Conservation (phyloP, 1,140 invertebrate species). For the Campoletis sonorensis region DNA sequence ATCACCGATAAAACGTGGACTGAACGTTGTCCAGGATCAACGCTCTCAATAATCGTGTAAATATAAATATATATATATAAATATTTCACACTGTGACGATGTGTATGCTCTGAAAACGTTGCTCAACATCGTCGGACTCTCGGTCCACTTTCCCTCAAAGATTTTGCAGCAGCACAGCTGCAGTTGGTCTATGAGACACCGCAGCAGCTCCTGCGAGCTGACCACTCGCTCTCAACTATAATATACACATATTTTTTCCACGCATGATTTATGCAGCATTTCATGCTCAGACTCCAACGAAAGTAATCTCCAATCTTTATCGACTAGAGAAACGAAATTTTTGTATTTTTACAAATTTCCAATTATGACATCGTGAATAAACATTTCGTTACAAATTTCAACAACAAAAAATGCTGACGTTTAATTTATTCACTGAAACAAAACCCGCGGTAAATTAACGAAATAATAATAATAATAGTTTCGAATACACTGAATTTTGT, state of each 20-base stretch:
- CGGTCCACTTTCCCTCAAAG: constrained; percentile 72
- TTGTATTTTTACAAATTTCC: neutral
- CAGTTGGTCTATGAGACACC: constrained; percentile 5
- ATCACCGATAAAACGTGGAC: constrained; percentile 58
- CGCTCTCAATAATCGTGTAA: neutral
- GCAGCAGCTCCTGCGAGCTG: constrained; percentile 1
- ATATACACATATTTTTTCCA: constrained; percentile 19
- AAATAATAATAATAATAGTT: too few species aligned
- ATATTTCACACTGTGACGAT: constrained; percentile 49
- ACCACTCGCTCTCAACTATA: constrained; percentile 2
- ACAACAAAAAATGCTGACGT: neutral
- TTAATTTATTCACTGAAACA: neutral
- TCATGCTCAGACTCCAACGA: neutral
- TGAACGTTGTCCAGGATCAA: constrained; percentile 59
- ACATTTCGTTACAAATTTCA: too few species aligned
- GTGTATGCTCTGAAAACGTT: constrained; percentile 16
- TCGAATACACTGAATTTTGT: too few species aligned
- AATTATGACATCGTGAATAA: too few species aligned
- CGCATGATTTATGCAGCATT: neutral
- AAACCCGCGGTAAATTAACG: too few species aligned
- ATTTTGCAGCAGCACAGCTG: constrained; percentile 14
- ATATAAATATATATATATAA: constrained; percentile 45
- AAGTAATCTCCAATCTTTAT: neutral
- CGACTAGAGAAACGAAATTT: neutral
- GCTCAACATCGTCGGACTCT: constrained; percentile 36